Base-by-base conservation (phyloP, 2,888 invertebrate genomes). In the Hydrotaea cyrtoneurina region DNA sequence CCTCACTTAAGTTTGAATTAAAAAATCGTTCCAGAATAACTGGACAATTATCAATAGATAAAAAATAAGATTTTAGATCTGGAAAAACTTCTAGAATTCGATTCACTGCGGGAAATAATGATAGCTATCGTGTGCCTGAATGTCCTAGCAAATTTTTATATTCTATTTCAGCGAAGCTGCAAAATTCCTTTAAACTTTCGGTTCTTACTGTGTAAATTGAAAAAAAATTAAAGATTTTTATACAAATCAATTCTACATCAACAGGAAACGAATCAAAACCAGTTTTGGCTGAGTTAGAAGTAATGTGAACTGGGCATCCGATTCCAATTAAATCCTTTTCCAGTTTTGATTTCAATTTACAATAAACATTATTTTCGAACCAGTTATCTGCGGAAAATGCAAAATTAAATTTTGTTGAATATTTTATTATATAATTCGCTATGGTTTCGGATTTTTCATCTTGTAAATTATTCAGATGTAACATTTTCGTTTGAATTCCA, bases 51-150 rank as follows among this genome's bases (percentile, higher is more conserved):
- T 46, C 36, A 26, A 71, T 46, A 19, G n/a, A n/a, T n/a, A n/a
- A n/a, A n/a, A n/a, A n/a, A n/a, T n/a, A n/a, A n/a, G n/a, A n/a
- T n/a, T n/a, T n/a, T n/a, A n/a, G n/a, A n/a, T n/a, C n/a, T n/a
- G n/a, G n/a, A n/a, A n/a, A n/a, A n/a, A n/a, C n/a, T n/a, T n/a
- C n/a, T n/a, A n/a, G n/a, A n/a, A n/a, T n/a, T n/a, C n/a, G n/a
- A n/a, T n/a, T n/a, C n/a, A n/a, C n/a, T n/a, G n/a, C n/a, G n/a
- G n/a, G n/a, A n/a, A n/a, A n/a, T n/a, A n/a, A n/a, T n/a, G n/a
- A 80, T 31, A 80, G 66, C 80, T 75, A 80, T 31, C 80, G 64
- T 43, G 66, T 75, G 19, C 53, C 31, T 73, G 64, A 62, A 79
- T 79, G 79, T 26, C 62, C 50, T 72, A 79, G 50, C 21, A 74